These are phyloP conservation scores for Drosophila lacertosa DNA, from an alignment of 1,140 invertebrate genomes.

Conservation along the genomic window DNA sequence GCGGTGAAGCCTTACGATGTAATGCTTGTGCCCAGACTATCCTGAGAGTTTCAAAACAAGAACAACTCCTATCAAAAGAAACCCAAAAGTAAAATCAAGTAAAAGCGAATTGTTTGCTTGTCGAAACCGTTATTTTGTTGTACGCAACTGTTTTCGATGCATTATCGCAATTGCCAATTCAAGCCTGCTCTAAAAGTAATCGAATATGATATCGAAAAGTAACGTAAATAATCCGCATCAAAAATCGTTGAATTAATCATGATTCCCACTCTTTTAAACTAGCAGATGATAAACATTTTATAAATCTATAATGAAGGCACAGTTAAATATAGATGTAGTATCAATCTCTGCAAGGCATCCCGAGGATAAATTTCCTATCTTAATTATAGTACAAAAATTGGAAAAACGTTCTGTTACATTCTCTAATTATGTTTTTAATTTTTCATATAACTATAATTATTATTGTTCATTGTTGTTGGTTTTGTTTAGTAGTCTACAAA, in stretches of 20 bases:
- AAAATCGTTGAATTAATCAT: no score
- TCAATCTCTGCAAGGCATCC: no score
- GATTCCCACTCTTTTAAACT: no score
- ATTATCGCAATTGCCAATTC: neutral
- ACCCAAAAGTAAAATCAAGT: neutral
- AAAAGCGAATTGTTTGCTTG: neutral
- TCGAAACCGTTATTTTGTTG: neutral
- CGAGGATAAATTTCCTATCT: neutral
- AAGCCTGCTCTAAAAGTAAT: neutral
- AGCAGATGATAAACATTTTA: no score
- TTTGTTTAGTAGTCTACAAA: constrained; percentile 65
- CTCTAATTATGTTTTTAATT: constrained; percentile 65
- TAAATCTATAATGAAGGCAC: no score
- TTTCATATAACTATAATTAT: constrained; percentile 67
- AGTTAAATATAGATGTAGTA: no score
- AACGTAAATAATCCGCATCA: neutral
- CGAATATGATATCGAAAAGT: neutral
- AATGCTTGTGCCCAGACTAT: constrained; percentile 84
- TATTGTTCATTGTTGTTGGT: constrained; percentile 73
- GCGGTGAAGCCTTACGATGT: constrained; percentile 89
- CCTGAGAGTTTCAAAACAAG: neutral
- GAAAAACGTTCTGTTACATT: constrained; percentile 56
- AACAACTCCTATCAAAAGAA: neutral
- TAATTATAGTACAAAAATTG: constrained; percentile 23
- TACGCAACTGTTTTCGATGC: neutral